A percentile compares a stretch with the other conserved stretches of the same genome.
These are phyloP conservation scores for Lophotriccus pileatus DNA, from an alignment of 2,797 vertebrate genomes.

Conservation along the genomic window DNA sequence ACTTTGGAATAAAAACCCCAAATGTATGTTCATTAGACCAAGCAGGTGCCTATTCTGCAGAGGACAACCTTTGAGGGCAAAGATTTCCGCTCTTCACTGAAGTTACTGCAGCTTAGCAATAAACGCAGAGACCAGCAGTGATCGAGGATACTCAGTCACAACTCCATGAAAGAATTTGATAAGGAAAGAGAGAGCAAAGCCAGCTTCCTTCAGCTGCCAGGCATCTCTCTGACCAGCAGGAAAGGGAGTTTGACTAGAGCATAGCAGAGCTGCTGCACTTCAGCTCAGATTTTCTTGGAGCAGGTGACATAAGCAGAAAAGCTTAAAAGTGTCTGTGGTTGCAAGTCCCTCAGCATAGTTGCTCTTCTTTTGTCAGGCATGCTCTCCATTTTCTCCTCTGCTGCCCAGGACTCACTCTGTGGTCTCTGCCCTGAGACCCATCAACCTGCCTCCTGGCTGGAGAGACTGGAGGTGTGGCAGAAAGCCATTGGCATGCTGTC, in stretches of 20 bases:
- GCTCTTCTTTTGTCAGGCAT: accelerated
- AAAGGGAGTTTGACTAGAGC: not conserved
- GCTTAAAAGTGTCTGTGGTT: not conserved
- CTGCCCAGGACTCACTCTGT: not conserved
- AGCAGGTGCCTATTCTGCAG: not conserved
- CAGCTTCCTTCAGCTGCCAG: not conserved
- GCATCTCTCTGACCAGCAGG: not conserved
- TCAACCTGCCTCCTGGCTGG: accelerated
- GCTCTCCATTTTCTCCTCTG: not conserved
- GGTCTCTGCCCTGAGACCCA: not conserved
- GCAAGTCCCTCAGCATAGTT: not conserved
- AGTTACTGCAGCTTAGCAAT: not conserved
- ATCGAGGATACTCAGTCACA: not conserved
- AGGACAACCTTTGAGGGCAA: not conserved
- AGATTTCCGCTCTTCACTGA: not conserved
- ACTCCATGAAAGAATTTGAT: not conserved
- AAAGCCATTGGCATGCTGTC: not conserved
- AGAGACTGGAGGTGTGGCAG: not conserved
- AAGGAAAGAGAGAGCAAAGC: not conserved
- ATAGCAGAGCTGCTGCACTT: not conserved
- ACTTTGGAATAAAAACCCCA: not conserved
- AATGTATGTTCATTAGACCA: accelerated
- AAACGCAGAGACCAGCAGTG: not conserved
- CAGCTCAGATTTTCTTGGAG: not conserved
- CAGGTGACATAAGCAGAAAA: not conserved